phyloP scores from a whole-genome alignment of 1,140 invertebrate genomes.

The Gonioctena quinquepunctata region DNA sequence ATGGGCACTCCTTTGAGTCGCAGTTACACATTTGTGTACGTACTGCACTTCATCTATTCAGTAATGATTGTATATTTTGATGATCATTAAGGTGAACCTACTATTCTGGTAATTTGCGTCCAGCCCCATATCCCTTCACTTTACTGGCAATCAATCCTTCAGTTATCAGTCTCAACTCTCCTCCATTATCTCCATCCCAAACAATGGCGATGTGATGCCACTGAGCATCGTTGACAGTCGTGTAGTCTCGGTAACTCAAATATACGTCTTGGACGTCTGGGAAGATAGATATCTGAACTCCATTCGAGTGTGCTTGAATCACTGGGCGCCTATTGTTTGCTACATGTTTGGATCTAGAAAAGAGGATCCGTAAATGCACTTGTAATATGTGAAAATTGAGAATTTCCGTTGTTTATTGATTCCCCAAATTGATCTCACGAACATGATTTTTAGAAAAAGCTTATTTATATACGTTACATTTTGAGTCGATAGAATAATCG shows the following conservation, averaged over 20 bases:
- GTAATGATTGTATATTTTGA: no score
- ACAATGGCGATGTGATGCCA: slow-evolving; percentile 96
- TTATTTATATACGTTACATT: no score
- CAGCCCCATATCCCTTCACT: slow-evolving; percentile 81
- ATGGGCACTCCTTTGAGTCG: no score
- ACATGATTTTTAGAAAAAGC: no score
- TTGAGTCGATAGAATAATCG: no score
- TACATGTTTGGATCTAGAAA: slow-evolving; percentile 73
- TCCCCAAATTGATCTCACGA: no score
- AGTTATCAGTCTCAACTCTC: slow-evolving; percentile 84
- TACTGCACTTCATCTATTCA: no score
- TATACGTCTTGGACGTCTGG: slow-evolving; percentile 87
- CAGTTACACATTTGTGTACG: no score
- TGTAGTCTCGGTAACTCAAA: slow-evolving; percentile 86
- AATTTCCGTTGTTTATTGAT: no score
- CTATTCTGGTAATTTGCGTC: slow-evolving; percentile 77
- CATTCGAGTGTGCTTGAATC: slow-evolving; percentile 87
- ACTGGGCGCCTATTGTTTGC: slow-evolving; percentile 77
- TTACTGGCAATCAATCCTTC: slow-evolving; percentile 92
- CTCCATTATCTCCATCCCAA: slow-evolving; percentile 86
- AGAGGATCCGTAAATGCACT: background rate
- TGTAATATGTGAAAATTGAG: background rate
- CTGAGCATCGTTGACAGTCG: slow-evolving; percentile 92
- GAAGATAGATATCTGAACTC: slow-evolving; percentile 87
- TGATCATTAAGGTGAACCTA: no score